These are phyloP conservation scores for Nesometra sesokonis DNA, from an alignment of 35 echinoderm and acorn worm genomes.

Conservation along the genomic window DNA sequence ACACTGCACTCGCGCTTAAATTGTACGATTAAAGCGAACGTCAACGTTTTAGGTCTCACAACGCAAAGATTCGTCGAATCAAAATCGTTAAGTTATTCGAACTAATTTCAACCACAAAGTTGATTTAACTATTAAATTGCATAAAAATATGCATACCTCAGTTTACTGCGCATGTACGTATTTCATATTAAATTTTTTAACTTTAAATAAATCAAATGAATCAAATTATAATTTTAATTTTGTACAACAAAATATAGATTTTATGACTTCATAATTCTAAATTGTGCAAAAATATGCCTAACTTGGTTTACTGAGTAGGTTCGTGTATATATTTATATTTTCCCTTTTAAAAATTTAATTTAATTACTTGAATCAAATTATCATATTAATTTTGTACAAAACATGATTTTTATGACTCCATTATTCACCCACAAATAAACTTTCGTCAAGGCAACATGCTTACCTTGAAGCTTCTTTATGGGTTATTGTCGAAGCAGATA, in stretches of 20 bases:
- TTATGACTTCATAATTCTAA: no score
- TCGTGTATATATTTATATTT: no score
- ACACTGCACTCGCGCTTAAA: neutral
- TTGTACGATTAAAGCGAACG: neutral
- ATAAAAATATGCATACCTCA: neutral
- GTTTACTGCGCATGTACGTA: neutral
- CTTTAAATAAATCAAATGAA: no score
- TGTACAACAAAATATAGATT: neutral
- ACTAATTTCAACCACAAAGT: neutral
- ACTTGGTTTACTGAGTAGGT: no score
- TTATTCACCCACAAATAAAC: neutral
- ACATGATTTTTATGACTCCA: no score
- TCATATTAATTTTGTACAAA: no score
- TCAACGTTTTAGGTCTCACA: no score
- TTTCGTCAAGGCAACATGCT: neutral
- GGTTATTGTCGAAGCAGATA: neutral
- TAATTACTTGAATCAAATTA: no score
- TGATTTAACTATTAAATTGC: neutral
- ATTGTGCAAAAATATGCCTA: no score
- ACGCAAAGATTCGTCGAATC: no score
- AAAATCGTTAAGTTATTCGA: no score
- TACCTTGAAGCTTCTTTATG: neutral
- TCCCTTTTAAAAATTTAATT: no score
- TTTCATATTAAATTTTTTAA: neutral
- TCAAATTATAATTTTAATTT: neutral